Evolutionary conservation across 2,888 invertebrate genomes (phyloP), one percentile per base, ranked within the genome.

Genomic region (Ormyrus thymus): DNA sequence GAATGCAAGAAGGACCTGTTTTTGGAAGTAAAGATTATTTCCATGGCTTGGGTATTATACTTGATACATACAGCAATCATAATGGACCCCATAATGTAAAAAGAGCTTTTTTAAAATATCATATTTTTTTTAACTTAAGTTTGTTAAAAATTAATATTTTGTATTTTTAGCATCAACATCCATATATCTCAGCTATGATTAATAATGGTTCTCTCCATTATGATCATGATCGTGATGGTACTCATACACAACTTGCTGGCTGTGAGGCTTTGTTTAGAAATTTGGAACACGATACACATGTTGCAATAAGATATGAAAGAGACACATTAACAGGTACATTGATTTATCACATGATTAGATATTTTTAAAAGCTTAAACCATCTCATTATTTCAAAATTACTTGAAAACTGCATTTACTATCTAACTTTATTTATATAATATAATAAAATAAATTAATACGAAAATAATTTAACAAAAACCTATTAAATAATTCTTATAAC

Each of bases 41-140:
- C 91, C 93, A 94, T 83, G 95, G 99, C 0, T 91, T 99, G 55
- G 97, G 95, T 6, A 93, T 99, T 55, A 96, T 99, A 87, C 91
- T 99, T 81, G 99, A 99, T 87, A 99, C 99, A 0, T 99, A 99
- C 90, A 98, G 98, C 90, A 99, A 99, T 90, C 98, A 99, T 86
- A 99, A 99, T 92, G 99, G 98, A 6, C 97, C 97, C 15, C 99
- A 99, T 89, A 98, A 98, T 92, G 98, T 98, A 91, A 93, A 73
- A 43, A 69, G 7, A 74, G 10, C 64, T 46, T n/a, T 62, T 59
- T 29, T 15, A 4, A 48, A 13, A 62, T 62, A 58, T 11, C 58
- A 50, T n/a, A n/a, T n/a, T 68, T 65, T 58, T 64, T 70, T 55
- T 68, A 78, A 70, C 46, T 75, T 68, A 50, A 48, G 29, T 29